Base-by-base conservation (phyloP, 2,797 vertebrate species). In the Mus spretus region DNA sequence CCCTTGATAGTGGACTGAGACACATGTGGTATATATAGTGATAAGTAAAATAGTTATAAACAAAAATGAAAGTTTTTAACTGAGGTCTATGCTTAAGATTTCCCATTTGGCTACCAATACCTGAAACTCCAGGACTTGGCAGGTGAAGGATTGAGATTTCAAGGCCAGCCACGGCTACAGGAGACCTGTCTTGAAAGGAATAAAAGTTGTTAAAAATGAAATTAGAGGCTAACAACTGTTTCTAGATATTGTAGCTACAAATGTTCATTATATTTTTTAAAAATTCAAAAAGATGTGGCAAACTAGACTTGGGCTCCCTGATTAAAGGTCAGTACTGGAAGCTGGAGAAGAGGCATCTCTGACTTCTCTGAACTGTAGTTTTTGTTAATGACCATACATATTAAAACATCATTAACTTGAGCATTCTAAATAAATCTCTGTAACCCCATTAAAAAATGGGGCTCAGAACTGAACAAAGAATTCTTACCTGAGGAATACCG, bases 31-130 rank as follows among this genome's bases (percentile, higher is more conserved):
- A 53, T 34, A 40, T 31, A 61, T 15, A 31, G 67, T 20, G 86
- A 31, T 65, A 65, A 81, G 78, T 96, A 77, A 75, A 95, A 84
- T 9, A 93, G 8, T 53, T 92, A 19, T 37, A 92, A 96, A 92
- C 34, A 92, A 94, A 97, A 97, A 34, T 61, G 59, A 24, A 44
- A 74, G 70, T 9, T 17, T 79, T 90, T 84, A 91, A 86, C 26
- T 77, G 80, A 86, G 50, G 22, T 93, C 53, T 90, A 40, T 90
- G 53, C n/a, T 70, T 79, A 86, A 72, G 22, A n/a, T 85, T 94
- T 95, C 75, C 31, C 78, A 88, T 92, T 65, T 72, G 5, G 3
- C 19, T 55, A 81, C 14, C 34, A 53, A 67, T n/a, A 80, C 44
- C 44, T 90, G 44, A 15, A 53, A 53, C 20, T 79, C 24, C 22